phyloP scores from a whole-genome alignment of 35 echinoderm and acorn worm species.

The Apostichopus japonicus region DNA sequence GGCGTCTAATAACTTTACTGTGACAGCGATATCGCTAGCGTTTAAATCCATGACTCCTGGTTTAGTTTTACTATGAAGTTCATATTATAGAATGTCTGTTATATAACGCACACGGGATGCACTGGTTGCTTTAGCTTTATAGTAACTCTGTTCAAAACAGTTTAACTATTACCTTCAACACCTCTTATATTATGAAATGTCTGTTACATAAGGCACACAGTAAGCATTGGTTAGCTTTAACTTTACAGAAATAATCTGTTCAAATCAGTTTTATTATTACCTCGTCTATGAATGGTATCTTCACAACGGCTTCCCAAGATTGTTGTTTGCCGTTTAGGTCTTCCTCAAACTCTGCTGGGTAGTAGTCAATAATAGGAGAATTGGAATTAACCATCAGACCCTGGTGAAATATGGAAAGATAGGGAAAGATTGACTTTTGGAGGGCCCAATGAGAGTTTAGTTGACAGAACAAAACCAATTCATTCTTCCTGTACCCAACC shows the following conservation, averaged over 20 bases:
- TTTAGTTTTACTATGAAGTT: too few relatives aligned
- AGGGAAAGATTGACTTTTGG: neutral
- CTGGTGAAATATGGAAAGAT: constrained; percentile 5
- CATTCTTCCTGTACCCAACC: too few relatives aligned
- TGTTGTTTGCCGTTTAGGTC: constrained; percentile 96
- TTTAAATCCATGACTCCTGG: too few relatives aligned
- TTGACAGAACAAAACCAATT: too few relatives aligned
- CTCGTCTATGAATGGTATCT: constrained; percentile 98
- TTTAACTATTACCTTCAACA: constrained; percentile 70
- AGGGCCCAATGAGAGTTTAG: too few relatives aligned
- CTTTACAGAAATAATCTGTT: neutral
- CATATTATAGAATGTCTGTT: too few relatives aligned
- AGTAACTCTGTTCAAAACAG: neutral
- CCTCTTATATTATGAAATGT: too few relatives aligned
- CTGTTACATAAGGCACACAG: too few relatives aligned
- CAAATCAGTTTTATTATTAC: constrained; percentile 39
- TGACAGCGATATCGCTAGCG: too few relatives aligned
- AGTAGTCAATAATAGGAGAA: constrained; percentile 98
- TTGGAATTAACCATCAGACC: constrained; percentile 80
- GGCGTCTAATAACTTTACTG: too few relatives aligned
- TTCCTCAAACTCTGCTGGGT: constrained; percentile 87
- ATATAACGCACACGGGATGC: too few relatives aligned
- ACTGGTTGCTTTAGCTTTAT: neutral
- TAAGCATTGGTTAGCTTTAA: neutral
- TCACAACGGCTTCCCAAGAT: constrained; percentile 93